Conservation (phyloP, 2,797 vertebrate genomes). For the Aulostomus chinensis region DNA sequence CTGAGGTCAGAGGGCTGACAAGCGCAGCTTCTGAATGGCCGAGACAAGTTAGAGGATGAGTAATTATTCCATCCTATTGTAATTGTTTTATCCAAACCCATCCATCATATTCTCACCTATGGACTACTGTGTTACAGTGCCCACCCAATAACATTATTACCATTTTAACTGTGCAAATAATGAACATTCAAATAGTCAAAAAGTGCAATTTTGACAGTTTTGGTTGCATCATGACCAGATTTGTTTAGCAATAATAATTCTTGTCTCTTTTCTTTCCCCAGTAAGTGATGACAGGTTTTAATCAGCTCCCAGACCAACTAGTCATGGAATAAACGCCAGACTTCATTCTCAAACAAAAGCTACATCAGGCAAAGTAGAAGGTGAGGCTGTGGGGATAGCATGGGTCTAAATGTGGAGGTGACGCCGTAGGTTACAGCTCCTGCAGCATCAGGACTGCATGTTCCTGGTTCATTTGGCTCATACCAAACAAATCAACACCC, state of each 20-base stretch:
- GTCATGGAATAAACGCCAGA: constrained; percentile 70
- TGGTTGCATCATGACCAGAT: constrained; percentile 25
- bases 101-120: not conserved
- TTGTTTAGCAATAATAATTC: constrained; percentile 37
- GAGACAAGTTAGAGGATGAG: constrained; percentile 1
- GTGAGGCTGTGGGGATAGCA: constrained; percentile 6
- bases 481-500: constrained; percentile 45
- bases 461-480: constrained; percentile 27
- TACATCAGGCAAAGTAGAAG: constrained; percentile 25
- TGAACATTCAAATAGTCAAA: not conserved
- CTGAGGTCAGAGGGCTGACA: not conserved
- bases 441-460: constrained; percentile 19
- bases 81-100: not conserved
- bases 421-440: constrained; percentile 25
- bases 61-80: not conserved
- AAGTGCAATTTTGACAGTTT: not conserved
- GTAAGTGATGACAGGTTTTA: constrained; percentile 74
- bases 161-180: not conserved
- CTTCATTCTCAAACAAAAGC: constrained; percentile 45
- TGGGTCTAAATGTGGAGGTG: constrained; percentile 23
- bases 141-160: not conserved
- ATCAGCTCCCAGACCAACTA: constrained; percentile 73
- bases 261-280: constrained; percentile 29
- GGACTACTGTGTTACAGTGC: not conserved
- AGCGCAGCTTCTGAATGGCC: not conserved